Percentiles rank a stretch among this genome's conserved stretches.
Evolutionary conservation across 2,888 invertebrate genomes (phyloP).

Genomic region (Drosophila austrosaltans): DNA sequence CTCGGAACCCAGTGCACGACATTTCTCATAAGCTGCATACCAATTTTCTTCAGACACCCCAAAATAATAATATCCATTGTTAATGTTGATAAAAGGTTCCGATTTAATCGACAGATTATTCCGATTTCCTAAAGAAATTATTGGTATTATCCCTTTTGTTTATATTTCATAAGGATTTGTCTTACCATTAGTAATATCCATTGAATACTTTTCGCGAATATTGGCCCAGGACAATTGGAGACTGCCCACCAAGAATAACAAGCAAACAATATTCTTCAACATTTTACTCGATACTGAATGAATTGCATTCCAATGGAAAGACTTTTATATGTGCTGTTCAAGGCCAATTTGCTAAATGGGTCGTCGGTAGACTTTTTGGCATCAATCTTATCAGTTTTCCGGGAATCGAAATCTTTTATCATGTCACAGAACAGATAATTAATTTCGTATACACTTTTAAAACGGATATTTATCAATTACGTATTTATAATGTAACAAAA

Average conservation of each 20-base stretch:
- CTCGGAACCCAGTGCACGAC: constrained; percentile 23
- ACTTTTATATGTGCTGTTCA: background rate
- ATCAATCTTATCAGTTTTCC: no score
- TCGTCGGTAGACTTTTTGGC: background rate
- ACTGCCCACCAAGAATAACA: background rate
- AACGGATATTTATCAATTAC: no score
- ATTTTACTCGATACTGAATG: constrained; percentile 3
- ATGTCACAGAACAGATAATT: no score
- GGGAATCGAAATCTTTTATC: no score
- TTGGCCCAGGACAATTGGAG: background rate
- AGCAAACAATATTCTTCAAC: background rate
- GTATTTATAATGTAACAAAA: no score
- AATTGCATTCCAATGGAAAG: background rate
- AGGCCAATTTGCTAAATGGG: background rate
- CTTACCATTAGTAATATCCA: background rate
- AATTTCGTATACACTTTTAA: no score
- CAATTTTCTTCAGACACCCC: constrained; percentile 27
- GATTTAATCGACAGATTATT: constrained; percentile 9
- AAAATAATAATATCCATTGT: constrained; percentile 28
- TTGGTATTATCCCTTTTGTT: no score
- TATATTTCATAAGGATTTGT: background rate
- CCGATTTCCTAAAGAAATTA: constrained; percentile 21
- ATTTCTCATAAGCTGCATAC: constrained; percentile 29
- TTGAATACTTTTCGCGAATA: background rate
- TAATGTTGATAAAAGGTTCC: constrained; percentile 23